phyloP scores from a whole-genome alignment of 2,888 invertebrate species.

The Physocephala rufipes region DNA sequence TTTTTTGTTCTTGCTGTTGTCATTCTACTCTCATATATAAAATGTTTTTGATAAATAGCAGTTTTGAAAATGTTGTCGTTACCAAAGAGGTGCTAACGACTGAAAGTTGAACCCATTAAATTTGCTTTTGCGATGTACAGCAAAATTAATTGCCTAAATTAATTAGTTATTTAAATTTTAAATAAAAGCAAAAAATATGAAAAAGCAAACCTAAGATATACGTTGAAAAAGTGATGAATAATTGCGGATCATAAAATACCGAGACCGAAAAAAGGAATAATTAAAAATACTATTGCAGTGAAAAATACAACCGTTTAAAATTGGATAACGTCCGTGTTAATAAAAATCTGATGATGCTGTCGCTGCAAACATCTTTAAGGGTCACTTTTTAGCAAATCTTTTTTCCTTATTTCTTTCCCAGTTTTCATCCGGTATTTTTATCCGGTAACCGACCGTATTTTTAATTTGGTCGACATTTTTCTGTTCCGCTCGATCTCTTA shows the following conservation, averaged over 20 bases:
- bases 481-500: neutral
- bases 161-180: too few relatives aligned
- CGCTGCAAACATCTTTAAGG: too few relatives aligned
- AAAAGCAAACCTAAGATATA: too few relatives aligned
- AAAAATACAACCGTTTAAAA: too few relatives aligned
- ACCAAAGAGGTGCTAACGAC: slow-evolving; percentile 30
- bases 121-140: slow-evolving; percentile 17
- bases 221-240: neutral
- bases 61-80: slow-evolving; percentile 31
- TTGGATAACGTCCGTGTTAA: too few relatives aligned
- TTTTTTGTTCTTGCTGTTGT: too few relatives aligned
- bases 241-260: neutral
- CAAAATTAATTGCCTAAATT: neutral
- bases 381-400: too few relatives aligned
- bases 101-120: slow-evolving; percentile 34
- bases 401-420: too few relatives aligned
- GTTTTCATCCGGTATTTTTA: neutral
- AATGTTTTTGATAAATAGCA: slow-evolving; percentile 16
- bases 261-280: neutral
- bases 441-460: neutral
- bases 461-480: neutral
- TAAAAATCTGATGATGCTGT: too few relatives aligned
- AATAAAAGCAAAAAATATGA: too few relatives aligned
- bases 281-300: too few relatives aligned
- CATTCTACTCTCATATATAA: neutral